These are phyloP conservation scores for Peromyscus melanophrys DNA, from an alignment of 2,797 vertebrate genomes.

Conservation along the genomic window DNA sequence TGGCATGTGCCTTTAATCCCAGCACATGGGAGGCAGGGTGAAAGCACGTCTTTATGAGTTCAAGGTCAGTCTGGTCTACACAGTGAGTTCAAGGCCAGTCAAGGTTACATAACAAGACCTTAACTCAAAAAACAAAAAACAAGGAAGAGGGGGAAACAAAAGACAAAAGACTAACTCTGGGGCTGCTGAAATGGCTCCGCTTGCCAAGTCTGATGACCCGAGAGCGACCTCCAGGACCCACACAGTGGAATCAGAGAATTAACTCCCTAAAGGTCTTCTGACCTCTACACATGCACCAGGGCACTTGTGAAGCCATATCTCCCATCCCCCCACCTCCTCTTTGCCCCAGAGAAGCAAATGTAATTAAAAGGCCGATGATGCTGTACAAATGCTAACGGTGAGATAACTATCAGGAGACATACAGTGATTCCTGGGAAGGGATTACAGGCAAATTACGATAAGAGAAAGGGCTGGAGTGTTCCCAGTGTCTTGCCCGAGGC, in stretches of 20 bases:
- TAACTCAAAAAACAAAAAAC: background rate
- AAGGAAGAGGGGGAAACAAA: background rate
- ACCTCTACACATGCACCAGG: background rate
- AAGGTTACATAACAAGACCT: background rate
- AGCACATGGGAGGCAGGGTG: background rate
- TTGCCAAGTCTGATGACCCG: background rate
- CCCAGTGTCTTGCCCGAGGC: background rate
- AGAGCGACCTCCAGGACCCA: background rate
- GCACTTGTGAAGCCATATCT: background rate
- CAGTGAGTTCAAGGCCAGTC: background rate
- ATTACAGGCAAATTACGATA: background rate
- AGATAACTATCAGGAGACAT: background rate
- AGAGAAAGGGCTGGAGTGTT: background rate
- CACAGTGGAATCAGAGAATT: too few species aligned
- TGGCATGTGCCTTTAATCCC: background rate
- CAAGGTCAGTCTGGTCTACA: background rate
- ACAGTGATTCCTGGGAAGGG: background rate
- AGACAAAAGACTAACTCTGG: background rate
- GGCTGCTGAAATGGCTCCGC: background rate
- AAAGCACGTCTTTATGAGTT: background rate
- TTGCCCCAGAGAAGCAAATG: background rate
- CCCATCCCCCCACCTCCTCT: accelerated
- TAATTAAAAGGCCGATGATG: conserved; percentile 1
- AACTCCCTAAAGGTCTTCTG: background rate
- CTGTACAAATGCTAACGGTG: background rate